Conservation (phyloP, 2,113 vertebrate genomes). For the Ammodytes marinus region DNA sequence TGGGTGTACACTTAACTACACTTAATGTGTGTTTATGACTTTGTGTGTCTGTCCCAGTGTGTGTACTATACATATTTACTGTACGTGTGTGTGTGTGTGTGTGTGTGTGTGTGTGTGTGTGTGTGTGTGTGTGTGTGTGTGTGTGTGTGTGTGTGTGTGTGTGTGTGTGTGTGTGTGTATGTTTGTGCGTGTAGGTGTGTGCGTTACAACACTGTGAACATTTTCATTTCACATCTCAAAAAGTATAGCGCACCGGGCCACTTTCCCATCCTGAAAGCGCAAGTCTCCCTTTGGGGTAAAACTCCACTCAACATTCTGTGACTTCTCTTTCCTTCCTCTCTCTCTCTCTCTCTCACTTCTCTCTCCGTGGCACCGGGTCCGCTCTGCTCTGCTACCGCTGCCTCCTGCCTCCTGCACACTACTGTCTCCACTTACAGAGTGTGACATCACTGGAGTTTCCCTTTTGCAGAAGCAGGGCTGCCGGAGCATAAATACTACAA, state of each 20-base stretch:
- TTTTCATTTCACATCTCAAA: slow-evolving; percentile 12
- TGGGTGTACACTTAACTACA: too few species aligned
- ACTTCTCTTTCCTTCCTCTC: slow-evolving; percentile 68
- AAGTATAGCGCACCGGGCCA: slow-evolving; percentile 8
- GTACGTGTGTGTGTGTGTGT: slow-evolving; percentile 3
- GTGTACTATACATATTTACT: neutral
- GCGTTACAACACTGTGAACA: slow-evolving; percentile 12
- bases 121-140: slow-evolving; percentile 6
- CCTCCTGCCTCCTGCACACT: slow-evolving; percentile 27
- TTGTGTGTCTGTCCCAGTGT: neutral
- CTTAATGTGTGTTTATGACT: slow-evolving; percentile 36
- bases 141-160: slow-evolving; percentile 22
- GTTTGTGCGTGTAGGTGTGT: slow-evolving; percentile 6
- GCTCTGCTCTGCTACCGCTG: slow-evolving; percentile 24
- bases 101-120: slow-evolving; percentile 12
- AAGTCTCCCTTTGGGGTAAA: slow-evolving; percentile 25
- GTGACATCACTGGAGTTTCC: slow-evolving; percentile 89
- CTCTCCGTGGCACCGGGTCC: slow-evolving; percentile 32
- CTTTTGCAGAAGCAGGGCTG: slow-evolving; percentile 40
- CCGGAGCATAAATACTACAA: slow-evolving; percentile 74
- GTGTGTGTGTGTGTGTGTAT: slow-evolving; percentile 1
- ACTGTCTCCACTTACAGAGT: slow-evolving; percentile 71
- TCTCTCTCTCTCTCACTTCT: slow-evolving; percentile 61
- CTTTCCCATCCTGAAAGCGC: slow-evolving; percentile 62
- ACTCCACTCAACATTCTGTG: slow-evolving; percentile 54